Base-by-base conservation (phyloP, 2,888 invertebrate genomes). In the Siphlonurus alternatus region DNA sequence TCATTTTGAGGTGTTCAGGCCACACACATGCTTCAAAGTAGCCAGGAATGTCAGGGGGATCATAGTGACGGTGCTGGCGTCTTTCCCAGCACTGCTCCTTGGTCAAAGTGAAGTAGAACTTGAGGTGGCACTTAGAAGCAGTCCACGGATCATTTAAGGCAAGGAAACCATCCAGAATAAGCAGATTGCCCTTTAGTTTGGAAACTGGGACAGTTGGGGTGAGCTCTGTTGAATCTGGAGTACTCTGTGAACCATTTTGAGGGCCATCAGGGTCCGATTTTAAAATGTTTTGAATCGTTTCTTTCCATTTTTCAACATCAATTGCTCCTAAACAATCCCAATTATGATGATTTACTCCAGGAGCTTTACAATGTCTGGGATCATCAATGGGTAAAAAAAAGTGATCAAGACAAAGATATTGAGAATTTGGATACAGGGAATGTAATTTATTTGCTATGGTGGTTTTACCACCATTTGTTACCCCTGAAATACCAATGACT, bases 21-120 rank as follows among this genome's bases (percentile, higher is more conserved):
- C 95, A 96, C n/a, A 89, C 92, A 72, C 88, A 84, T 68, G 76
- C 76, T 59, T 94, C 91, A 77, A 94, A 94, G 78, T 95, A 96
- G 0, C 92, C 91, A 0, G 83, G 84, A 1, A 87, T 79, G 77
- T 96, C 94, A 1, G 94, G 88, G 22, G 95, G 95, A 63, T 87
- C 83, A 74, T 95, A 96, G n/a, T 78, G 74, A 51, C 89, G 77
- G 23, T 70, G 70, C 38, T 73, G 72, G 66, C 92, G 80, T 23
- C 93, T 79, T 25, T 78, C 70, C 69, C 76, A 76, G 71, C 91
- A 90, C 72, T 83, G 83, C 25, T 84, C 84, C 73, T 81, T 83
- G 62, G 81, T 80, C 70, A 91, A 74, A 56, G 84, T 82, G 66
- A 91, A 76, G 73, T 87, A 91, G 75, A 86, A 91, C 72, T 87